Evolutionary conservation across 1,140 invertebrate genomes (phyloP).

Genomic region (Acromyrmex heyeri): DNA sequence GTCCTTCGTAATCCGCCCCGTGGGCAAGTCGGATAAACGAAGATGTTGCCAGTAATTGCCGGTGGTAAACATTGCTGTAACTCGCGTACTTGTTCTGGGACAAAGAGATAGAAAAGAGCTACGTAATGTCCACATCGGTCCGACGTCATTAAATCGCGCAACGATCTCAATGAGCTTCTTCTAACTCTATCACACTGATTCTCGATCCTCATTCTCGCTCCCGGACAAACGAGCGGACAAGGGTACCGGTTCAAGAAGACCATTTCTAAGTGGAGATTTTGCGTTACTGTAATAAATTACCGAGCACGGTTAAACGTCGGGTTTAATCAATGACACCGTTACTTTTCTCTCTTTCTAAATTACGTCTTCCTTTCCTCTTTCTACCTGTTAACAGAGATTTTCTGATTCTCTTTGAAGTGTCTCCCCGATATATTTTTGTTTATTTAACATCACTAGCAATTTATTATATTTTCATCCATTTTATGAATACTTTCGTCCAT

Average conservation of each 20-base stretch:
- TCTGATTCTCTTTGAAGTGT: background rate
- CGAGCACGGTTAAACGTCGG: slow-evolving; percentile 46
- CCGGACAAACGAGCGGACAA: background rate
- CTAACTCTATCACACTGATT: slow-evolving; percentile 1
- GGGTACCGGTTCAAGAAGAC: slow-evolving; percentile 34
- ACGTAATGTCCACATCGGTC: slow-evolving; percentile 29
- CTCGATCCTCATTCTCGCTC: slow-evolving; percentile 30
- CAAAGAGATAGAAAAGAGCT: slow-evolving; percentile 22
- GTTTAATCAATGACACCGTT: slow-evolving; percentile 63
- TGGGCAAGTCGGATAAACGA: slow-evolving; percentile 28
- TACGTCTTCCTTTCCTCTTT: background rate
- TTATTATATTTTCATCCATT: background rate
- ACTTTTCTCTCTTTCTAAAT: background rate
- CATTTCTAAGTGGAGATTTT: slow-evolving; percentile 12
- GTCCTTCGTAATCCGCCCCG: slow-evolving; percentile 37
- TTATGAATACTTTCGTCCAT: too few species aligned
- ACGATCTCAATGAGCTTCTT: slow-evolving; percentile 54
- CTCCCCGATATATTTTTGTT: background rate
- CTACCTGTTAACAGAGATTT: background rate
- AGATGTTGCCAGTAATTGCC: slow-evolving; percentile 53
- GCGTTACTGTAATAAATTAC: slow-evolving; percentile 55
- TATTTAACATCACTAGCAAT: background rate
- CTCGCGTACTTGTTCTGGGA: slow-evolving; percentile 36
- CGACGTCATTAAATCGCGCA: slow-evolving; percentile 54
- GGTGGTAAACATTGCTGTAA: slow-evolving; percentile 26